A percentile compares a stretch with the other conserved stretches of the same genome.
Evolutionary conservation across 2,888 invertebrate genomes (phyloP).

Genomic region (Gisinianus flammeolus): DNA sequence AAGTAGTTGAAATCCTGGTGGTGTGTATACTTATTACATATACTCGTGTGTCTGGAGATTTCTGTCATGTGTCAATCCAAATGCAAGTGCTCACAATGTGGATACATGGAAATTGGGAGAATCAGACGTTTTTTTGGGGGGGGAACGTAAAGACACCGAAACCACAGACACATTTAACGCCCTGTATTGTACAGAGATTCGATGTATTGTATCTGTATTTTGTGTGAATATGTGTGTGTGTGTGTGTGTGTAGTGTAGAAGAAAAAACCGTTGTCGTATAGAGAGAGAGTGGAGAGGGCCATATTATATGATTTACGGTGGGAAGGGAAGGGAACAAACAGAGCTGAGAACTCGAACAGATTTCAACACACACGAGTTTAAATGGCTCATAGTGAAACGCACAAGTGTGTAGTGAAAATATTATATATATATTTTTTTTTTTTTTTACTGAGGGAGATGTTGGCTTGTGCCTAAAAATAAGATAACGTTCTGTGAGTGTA

Average conservation of each 20-base stretch:
- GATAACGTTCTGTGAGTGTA: conserved; percentile 42
- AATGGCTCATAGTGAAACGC: conserved; percentile 20
- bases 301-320: conserved; percentile 25
- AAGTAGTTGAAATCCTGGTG: too few species aligned
- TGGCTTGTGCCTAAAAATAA: conserved; percentile 53
- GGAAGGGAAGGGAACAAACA: conserved; percentile 22
- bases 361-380: conserved; percentile 34
- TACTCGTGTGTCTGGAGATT: too few species aligned
- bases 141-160: background rate
- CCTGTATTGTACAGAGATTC: too few species aligned
- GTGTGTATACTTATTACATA: too few species aligned
- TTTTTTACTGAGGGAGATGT: conserved; percentile 31
- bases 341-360: conserved; percentile 21
- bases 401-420: conserved; percentile 36
- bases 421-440: background rate
- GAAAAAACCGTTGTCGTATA: background rate
- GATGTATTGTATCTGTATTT: too few species aligned
- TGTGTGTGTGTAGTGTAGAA: background rate
- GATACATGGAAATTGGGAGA: background rate
- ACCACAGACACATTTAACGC: too few species aligned
- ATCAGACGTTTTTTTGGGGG: background rate
- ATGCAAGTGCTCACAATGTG: background rate
- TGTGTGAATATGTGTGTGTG: background rate
- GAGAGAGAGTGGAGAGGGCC: background rate
- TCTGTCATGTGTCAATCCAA: background rate